Evolutionary conservation across 2,797 vertebrate genomes (phyloP).

Genomic region (Steatocranus sp.): DNA sequence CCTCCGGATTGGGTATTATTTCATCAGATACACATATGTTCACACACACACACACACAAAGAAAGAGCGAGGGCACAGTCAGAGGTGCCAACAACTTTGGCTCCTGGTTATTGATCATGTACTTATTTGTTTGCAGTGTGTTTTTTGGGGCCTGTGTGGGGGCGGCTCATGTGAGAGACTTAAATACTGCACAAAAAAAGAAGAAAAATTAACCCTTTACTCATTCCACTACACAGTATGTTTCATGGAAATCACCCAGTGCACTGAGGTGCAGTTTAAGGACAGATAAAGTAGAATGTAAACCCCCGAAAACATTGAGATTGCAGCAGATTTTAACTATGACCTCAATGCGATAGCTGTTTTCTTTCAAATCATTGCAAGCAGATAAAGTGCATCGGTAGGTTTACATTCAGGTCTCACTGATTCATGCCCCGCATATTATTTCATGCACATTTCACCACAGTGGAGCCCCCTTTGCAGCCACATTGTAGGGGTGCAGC

Average conservation of each 20-base stretch:
- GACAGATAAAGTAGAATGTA: conserved; percentile 14
- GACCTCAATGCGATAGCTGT: not conserved
- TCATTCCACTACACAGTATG: conserved; percentile 53
- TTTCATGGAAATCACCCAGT: conserved; percentile 60
- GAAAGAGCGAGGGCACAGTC: not conserved
- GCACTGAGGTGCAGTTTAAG: not conserved
- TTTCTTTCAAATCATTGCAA: not conserved
- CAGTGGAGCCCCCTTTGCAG: not conserved
- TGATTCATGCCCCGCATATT: not conserved
- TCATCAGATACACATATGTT: not conserved
- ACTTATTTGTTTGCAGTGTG: conserved; percentile 24
- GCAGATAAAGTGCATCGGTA: not conserved
- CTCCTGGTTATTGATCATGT: conserved; percentile 23
- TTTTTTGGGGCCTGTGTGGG: conserved; percentile 24
- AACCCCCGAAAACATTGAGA: not conserved
- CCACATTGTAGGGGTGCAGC: not conserved
- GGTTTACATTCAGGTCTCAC: not conserved
- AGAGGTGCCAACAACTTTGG: not conserved
- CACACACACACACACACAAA: not conserved
- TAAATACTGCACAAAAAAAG: conserved; percentile 22
- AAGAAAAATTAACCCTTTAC: conserved; percentile 53
- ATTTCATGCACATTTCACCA: not conserved
- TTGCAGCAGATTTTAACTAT: not conserved
- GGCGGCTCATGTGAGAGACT: conserved; percentile 18
- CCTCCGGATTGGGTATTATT: conserved; percentile 8